These are phyloP conservation scores for Tipula unca DNA, from an alignment of 2,888 invertebrate genomes.

Conservation along the genomic window DNA sequence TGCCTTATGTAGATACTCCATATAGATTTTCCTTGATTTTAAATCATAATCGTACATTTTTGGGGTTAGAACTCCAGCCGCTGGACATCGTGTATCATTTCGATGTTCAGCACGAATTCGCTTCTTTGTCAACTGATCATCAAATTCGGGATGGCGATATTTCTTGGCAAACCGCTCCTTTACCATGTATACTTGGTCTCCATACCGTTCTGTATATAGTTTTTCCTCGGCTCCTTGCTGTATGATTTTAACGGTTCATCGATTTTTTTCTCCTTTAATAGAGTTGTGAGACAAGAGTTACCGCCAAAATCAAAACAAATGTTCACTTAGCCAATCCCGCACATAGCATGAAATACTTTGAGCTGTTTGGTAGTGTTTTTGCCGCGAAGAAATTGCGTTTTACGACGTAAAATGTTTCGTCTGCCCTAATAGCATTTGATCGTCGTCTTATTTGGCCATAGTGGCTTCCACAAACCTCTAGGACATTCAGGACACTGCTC, in stretches of 20 bases:
- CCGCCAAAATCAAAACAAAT: too few relatives aligned
- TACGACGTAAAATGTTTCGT: too few relatives aligned
- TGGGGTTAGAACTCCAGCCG: conserved; percentile 71
- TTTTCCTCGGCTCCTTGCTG: conserved; percentile 95
- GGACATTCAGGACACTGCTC: too few relatives aligned
- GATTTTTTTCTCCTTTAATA: neutral
- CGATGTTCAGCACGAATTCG: conserved; percentile 84
- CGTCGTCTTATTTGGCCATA: too few relatives aligned
- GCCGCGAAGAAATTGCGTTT: too few relatives aligned
- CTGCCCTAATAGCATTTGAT: too few relatives aligned
- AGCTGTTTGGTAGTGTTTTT: too few relatives aligned
- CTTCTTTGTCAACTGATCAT: conserved; percentile 73
- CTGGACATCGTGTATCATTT: conserved; percentile 69
- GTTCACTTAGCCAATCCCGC: too few relatives aligned
- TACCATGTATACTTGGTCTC: conserved; percentile 65
- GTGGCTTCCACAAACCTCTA: too few relatives aligned
- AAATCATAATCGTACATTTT: conserved; percentile 72
- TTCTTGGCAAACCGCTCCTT: conserved; percentile 88
- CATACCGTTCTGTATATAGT: conserved; percentile 64
- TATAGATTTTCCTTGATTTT: conserved; percentile 65
- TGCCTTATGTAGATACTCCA: conserved; percentile 72
- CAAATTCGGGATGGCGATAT: conserved; percentile 82
- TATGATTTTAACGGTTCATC: conserved; percentile 31
- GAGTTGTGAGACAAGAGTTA: too few relatives aligned
- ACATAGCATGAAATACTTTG: too few relatives aligned